Evolutionary conservation across 64 coral and sea anemone genomes (phyloP).

Genomic region (Pocillopora verrucosa): DNA sequence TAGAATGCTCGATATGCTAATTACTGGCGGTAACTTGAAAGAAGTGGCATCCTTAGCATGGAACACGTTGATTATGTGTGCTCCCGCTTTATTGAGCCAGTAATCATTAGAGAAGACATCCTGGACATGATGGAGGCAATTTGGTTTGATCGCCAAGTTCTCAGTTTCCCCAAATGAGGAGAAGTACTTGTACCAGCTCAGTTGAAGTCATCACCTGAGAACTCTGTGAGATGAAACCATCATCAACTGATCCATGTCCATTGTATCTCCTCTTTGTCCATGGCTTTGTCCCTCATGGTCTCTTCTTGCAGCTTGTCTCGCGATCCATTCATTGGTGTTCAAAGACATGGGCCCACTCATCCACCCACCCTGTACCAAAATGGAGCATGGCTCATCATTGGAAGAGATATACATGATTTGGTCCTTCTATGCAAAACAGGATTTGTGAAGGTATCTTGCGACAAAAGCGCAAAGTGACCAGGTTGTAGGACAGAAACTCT

Average conservation of each 20-base stretch:
- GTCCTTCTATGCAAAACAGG: neutral
- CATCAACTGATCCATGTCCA: conserved; percentile 5
- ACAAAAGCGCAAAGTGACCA: neutral
- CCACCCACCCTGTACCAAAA: conserved; percentile 14
- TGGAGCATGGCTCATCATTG: conserved; percentile 14
- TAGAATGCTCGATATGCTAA: no score
- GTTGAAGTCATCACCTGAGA: neutral
- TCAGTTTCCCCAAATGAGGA: neutral
- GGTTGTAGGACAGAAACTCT: no score
- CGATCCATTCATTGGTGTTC: conserved; percentile 21
- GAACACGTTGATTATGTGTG: conserved; percentile 35
- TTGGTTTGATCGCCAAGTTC: conserved; percentile 38
- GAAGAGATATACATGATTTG: neutral
- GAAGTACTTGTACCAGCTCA: conserved; percentile 28
- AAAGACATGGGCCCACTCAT: neutral
- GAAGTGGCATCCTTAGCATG: conserved; percentile 28
- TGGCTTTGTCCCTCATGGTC: conserved; percentile 43
- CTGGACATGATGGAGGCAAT: conserved; percentile 43
- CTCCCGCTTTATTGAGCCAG: neutral
- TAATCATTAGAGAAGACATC: conserved; percentile 4
- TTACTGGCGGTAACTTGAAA: no score
- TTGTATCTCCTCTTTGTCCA: conserved; percentile 24
- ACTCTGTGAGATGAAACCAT: neutral
- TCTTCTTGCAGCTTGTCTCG: conserved; percentile 4
- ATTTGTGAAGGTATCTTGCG: neutral